A percentile compares a stretch with the other conserved stretches of the same genome.
These are phyloP conservation scores for Drosophila ochracea DNA, from an alignment of 2,888 invertebrate genomes.

Conservation along the genomic window DNA sequence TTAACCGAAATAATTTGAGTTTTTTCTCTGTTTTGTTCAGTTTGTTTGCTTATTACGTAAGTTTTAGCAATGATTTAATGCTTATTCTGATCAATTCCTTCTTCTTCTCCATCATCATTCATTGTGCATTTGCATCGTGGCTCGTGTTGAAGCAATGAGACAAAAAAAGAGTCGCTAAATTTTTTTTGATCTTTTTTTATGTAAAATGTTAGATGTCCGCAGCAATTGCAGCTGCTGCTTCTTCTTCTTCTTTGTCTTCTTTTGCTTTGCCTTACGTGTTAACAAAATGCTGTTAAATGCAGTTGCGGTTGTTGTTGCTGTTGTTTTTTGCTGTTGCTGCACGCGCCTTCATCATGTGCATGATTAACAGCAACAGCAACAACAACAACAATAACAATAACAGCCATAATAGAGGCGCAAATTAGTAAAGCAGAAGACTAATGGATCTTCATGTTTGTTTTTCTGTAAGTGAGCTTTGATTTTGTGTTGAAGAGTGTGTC, in stretches of 20 bases:
- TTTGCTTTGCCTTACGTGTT: constrained; percentile 32
- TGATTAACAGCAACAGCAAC: constrained; percentile 17
- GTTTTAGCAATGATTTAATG: constrained; percentile 7
- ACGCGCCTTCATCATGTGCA: constrained; percentile 27
- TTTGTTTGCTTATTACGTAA: constrained; percentile 18
- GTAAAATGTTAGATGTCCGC: constrained; percentile 21
- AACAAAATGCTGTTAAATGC: constrained; percentile 38
- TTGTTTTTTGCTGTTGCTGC: constrained; percentile 29
- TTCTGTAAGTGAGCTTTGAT: constrained; percentile 7
- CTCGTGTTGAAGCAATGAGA: constrained; percentile 35
- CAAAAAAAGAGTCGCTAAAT: constrained; percentile 48
- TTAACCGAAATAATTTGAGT: background rate
- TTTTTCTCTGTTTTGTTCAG: background rate
- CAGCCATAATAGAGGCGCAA: constrained; percentile 28
- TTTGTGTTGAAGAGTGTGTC: background rate
- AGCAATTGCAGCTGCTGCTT: constrained; percentile 12
- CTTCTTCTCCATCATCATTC: constrained; percentile 26
- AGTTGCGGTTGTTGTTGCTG: constrained; percentile 19
- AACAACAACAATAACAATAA: background rate
- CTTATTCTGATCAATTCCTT: constrained; percentile 12
- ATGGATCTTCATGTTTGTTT: constrained; percentile 23
- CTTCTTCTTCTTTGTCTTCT: constrained; percentile 18
- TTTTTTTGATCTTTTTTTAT: constrained; percentile 20
- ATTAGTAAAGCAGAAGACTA: constrained; percentile 40
- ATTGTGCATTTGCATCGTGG: constrained; percentile 20